Conservation (phyloP, 2,888 invertebrate genomes). For the Agrotis clavis region DNA sequence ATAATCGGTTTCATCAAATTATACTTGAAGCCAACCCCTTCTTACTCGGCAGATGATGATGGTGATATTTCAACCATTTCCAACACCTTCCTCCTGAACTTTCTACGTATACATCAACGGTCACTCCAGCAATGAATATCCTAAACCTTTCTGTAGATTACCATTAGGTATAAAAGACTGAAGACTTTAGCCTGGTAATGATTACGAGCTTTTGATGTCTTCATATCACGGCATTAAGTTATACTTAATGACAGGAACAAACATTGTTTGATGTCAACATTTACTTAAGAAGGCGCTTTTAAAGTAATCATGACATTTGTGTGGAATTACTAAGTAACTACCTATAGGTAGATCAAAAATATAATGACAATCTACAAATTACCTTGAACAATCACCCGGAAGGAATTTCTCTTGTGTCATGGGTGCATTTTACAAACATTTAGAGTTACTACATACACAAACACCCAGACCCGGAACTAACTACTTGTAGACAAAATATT, state of each 20-base stretch:
- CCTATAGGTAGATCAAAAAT: neutral
- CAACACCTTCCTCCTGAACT: neutral
- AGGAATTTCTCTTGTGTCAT: too few relatives aligned
- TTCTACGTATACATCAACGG: too few relatives aligned
- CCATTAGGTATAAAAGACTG: conserved; percentile 26
- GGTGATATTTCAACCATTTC: neutral
- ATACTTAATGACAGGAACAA: conserved; percentile 29
- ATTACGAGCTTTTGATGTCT: conserved; percentile 53
- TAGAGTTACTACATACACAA: too few relatives aligned
- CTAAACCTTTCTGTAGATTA: conserved; percentile 13
- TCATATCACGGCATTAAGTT: conserved; percentile 39
- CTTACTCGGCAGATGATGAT: neutral
- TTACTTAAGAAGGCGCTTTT: conserved; percentile 9
- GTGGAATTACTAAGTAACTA: neutral
- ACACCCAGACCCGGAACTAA: too few relatives aligned
- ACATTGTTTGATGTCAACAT: conserved; percentile 30
- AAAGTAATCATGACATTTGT: conserved; percentile 2
- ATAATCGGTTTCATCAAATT: neutral
- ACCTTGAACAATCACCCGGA: neutral
- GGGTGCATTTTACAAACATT: too few relatives aligned
- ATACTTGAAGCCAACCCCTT: too few relatives aligned
- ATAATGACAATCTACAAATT: neutral
- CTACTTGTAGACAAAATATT: too few relatives aligned
- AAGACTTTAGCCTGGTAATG: conserved; percentile 47
- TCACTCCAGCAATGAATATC: conserved; percentile 12